Conservation (phyloP, 2,113 vertebrate genomes). For the Anhinga rufa region DNA sequence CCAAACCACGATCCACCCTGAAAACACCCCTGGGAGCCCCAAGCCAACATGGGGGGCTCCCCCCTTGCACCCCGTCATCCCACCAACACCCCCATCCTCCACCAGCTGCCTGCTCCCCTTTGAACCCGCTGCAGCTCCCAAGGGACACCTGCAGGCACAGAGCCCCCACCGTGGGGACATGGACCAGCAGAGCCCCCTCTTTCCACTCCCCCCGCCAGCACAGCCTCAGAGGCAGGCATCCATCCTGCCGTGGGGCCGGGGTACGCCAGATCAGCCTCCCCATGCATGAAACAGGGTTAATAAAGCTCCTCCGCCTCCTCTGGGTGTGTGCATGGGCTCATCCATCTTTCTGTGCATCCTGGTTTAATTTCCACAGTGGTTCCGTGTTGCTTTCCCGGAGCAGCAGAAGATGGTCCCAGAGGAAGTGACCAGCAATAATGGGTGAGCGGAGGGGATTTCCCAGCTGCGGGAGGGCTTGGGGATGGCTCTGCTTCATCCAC, state of each 20-base stretch:
- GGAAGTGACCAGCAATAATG: background rate
- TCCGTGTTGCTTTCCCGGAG: fast-evolving
- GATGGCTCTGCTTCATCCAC: background rate
- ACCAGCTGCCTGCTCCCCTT: background rate
- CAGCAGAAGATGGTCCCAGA: background rate
- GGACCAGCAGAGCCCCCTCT: background rate
- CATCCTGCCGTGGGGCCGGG: background rate
- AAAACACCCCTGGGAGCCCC: background rate
- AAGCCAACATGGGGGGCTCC: fast-evolving
- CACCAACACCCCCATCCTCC: background rate
- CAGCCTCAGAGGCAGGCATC: too few relatives aligned
- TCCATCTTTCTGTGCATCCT: background rate
- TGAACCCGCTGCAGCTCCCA: background rate
- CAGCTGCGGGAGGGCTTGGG: background rate
- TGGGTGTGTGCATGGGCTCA: background rate
- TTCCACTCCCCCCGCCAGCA: fast-evolving
- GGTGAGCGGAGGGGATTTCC: background rate
- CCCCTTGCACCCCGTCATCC: background rate
- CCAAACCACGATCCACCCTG: fast-evolving
- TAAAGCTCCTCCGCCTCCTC: background rate
- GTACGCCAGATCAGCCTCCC: background rate
- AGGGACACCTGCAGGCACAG: fast-evolving
- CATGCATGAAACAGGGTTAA: background rate
- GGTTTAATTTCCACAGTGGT: background rate
- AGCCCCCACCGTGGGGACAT: background rate